A percentile compares a stretch with the other conserved stretches of the same genome.
Evolutionary conservation across 2,888 invertebrate species (phyloP).

Genomic region (Noctuana brunneofusca): DNA sequence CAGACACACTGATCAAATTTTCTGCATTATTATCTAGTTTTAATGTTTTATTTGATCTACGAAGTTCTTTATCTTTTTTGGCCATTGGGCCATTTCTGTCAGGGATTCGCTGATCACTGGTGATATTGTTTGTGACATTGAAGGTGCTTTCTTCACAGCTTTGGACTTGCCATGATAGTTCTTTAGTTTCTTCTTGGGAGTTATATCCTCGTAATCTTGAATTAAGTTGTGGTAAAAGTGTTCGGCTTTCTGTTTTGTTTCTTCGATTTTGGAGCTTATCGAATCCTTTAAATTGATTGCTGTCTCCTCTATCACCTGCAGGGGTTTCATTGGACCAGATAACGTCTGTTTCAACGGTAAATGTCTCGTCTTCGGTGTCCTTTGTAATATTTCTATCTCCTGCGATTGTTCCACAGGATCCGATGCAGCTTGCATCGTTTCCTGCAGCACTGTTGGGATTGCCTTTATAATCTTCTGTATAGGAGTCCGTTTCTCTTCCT

Average conservation of each 20-base stretch:
- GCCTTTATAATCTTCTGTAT: constrained; percentile 67
- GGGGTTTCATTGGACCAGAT: constrained; percentile 48
- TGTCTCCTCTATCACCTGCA: constrained; percentile 51
- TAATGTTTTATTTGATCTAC: constrained; percentile 67
- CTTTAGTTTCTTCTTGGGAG: constrained; percentile 55
- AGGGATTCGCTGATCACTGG: constrained; percentile 72
- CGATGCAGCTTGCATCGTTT: constrained; percentile 68
- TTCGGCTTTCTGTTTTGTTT: constrained; percentile 68
- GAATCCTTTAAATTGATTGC: constrained; percentile 55
- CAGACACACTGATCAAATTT: constrained; percentile 36
- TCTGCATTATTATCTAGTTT: constrained; percentile 43
- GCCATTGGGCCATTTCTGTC: constrained; percentile 66
- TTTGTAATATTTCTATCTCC: constrained; percentile 51
- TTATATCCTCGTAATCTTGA: constrained; percentile 65
- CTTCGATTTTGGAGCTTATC: constrained; percentile 61
- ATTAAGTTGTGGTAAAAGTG: constrained; percentile 65
- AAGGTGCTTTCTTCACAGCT: constrained; percentile 59
- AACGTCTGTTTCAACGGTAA: constrained; percentile 41
- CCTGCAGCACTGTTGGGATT: constrained; percentile 70
- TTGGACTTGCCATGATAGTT: constrained; percentile 59
- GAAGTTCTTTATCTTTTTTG: constrained; percentile 68
- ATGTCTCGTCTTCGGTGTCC: constrained; percentile 46
- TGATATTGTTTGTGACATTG: constrained; percentile 60
- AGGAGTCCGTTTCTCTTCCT: constrained; percentile 57
- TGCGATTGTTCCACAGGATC: constrained; percentile 53